These are phyloP conservation scores for Ennomos erosarius DNA, from an alignment of 2,888 invertebrate species.

Conservation along the genomic window DNA sequence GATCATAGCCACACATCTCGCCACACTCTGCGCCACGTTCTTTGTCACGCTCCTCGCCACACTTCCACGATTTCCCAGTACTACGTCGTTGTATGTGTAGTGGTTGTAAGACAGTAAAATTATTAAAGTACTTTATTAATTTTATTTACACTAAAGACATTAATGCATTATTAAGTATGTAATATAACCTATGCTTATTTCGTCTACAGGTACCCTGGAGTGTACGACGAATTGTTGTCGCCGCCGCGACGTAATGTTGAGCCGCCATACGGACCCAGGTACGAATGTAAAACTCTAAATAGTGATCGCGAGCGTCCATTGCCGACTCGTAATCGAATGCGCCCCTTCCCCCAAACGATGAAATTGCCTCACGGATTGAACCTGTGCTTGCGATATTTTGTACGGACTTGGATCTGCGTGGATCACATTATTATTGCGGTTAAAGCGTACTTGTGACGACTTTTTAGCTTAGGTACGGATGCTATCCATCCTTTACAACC, in stretches of 20 bases:
- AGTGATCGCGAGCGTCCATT: conserved; percentile 65
- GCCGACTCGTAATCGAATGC: conserved; percentile 52
- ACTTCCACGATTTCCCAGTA: too few relatives aligned
- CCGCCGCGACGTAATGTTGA: conserved; percentile 80
- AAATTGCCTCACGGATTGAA: conserved; percentile 77
- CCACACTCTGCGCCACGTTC: too few relatives aligned
- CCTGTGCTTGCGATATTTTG: conserved; percentile 41
- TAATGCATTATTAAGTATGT: too few relatives aligned
- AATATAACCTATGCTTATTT: not conserved
- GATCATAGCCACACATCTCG: too few relatives aligned
- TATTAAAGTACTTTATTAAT: too few relatives aligned
- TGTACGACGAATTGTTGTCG: conserved; percentile 81
- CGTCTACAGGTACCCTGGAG: conserved; percentile 70
- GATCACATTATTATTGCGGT: conserved; percentile 16
- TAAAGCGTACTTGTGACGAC: conserved; percentile 9
- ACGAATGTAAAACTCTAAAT: conserved; percentile 81
- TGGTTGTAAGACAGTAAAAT: too few relatives aligned
- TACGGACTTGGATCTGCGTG: conserved; percentile 23
- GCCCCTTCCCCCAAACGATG: conserved; percentile 54
- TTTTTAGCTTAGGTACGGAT: conserved; percentile 15
- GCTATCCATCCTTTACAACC: conserved; percentile 1
- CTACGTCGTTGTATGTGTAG: too few relatives aligned
- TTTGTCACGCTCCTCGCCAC: too few relatives aligned
- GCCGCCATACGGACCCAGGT: conserved; percentile 82
- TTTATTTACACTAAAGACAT: too few relatives aligned